phyloP scores from a whole-genome alignment of 1,140 invertebrate genomes.

The Dinothrombium tinctorium region DNA sequence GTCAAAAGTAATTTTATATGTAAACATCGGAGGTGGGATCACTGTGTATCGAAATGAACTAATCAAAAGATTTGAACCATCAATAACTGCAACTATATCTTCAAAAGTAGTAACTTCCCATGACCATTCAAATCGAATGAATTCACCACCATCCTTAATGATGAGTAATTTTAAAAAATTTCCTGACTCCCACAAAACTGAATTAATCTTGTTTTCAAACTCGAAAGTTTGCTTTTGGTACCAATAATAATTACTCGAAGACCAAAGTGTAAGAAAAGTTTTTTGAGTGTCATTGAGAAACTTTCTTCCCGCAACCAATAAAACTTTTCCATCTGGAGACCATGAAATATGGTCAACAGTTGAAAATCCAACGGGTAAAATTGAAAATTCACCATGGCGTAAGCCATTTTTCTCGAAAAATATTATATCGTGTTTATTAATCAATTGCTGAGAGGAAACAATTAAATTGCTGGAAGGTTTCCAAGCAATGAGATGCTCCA shows the following conservation, averaged over 20 bases:
- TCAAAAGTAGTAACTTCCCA: conserved; percentile 31
- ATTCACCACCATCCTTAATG: conserved; percentile 27
- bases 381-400: conserved; percentile 51
- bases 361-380: conserved; percentile 28
- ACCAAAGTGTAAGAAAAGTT: conserved; percentile 42
- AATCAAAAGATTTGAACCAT: conserved; percentile 41
- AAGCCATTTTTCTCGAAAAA: conserved; percentile 84
- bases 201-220: conserved; percentile 21
- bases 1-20: conserved; percentile 30
- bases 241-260: conserved; percentile 67
- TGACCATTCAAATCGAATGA: conserved; percentile 33
- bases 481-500: conserved; percentile 46
- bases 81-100: conserved; percentile 41
- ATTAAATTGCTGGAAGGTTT: conserved; percentile 52
- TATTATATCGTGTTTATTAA: conserved; percentile 36
- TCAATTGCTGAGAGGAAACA: conserved; percentile 35
- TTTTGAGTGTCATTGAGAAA: conserved; percentile 5
- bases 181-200: conserved; percentile 32
- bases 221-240: conserved; percentile 49
- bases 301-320: conserved; percentile 33
- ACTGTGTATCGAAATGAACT: conserved; percentile 44
- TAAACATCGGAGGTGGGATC: conserved; percentile 59
- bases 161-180: conserved; percentile 34
- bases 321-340: conserved; percentile 51
- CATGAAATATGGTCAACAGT: conserved; percentile 33